Conservation (phyloP, 2,797 vertebrate genomes). For the Xiphophorus birchmanni region DNA sequence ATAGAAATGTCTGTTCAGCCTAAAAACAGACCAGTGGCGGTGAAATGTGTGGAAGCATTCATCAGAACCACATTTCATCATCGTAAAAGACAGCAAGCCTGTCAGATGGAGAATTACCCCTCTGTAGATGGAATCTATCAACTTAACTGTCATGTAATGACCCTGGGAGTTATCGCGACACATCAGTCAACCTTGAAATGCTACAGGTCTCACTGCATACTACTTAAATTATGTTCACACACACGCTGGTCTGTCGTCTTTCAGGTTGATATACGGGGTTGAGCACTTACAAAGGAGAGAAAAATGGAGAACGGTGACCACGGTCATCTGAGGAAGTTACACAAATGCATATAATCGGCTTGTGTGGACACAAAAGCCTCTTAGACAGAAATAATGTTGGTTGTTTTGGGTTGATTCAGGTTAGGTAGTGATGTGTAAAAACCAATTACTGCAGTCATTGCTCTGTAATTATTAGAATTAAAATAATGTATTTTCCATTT, state of each 20-base stretch:
- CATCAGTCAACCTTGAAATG: slow-evolving; percentile 62
- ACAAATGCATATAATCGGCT: slow-evolving; percentile 30
- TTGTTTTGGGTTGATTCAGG: slow-evolving; percentile 33
- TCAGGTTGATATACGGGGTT: slow-evolving; percentile 38
- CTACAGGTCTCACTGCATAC: slow-evolving; percentile 40
- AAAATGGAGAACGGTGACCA: slow-evolving; percentile 43
- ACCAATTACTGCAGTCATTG: slow-evolving; percentile 39
- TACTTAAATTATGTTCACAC: slow-evolving; percentile 71
- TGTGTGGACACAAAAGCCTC: slow-evolving; percentile 33
- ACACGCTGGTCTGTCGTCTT: slow-evolving; percentile 39
- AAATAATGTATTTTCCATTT: slow-evolving; percentile 27
- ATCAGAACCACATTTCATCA: slow-evolving; percentile 69
- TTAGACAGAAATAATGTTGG: slow-evolving; percentile 24
- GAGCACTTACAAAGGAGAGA: slow-evolving; percentile 32
- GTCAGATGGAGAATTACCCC: slow-evolving; percentile 72
- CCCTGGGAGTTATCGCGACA: slow-evolving; percentile 62
- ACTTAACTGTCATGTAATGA: slow-evolving; percentile 75
- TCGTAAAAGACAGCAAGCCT: slow-evolving; percentile 42
- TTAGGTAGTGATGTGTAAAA: slow-evolving; percentile 40
- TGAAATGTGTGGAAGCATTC: slow-evolving; percentile 55
- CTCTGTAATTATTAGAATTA: slow-evolving; percentile 39
- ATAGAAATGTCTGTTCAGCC: slow-evolving; percentile 60
- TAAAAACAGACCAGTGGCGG: slow-evolving; percentile 57
- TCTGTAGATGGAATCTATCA: slow-evolving; percentile 71
- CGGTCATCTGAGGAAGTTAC: slow-evolving; percentile 13